Evolutionary conservation across 2,113 vertebrate genomes (phyloP).

Genomic region (Okapia johnstoni): DNA sequence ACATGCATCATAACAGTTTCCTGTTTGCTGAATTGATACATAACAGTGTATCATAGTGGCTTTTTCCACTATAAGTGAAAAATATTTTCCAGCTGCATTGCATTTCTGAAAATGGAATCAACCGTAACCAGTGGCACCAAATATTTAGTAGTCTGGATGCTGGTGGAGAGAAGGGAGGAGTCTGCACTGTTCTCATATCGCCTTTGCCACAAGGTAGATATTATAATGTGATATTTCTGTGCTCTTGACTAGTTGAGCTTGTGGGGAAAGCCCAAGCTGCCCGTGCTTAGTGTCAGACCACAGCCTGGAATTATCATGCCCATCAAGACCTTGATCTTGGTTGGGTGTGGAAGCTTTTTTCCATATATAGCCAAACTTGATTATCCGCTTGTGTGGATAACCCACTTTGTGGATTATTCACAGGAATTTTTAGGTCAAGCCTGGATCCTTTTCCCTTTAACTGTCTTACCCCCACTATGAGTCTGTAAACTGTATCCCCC

Average conservation of each 20-base stretch:
- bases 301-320: background rate
- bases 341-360: background rate
- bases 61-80: slow-evolving; percentile 49
- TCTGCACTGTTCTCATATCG: background rate
- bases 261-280: background rate
- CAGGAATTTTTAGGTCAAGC: background rate
- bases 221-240: slow-evolving; percentile 46
- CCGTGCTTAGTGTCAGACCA: background rate
- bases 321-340: background rate
- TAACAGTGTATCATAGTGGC: background rate
- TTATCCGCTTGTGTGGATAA: slow-evolving; percentile 38
- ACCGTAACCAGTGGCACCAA: slow-evolving; percentile 64
- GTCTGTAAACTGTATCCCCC: background rate
- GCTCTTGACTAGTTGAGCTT: background rate
- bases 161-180: slow-evolving; percentile 34
- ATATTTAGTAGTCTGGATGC: slow-evolving; percentile 58
- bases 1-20: slow-evolving; percentile 37
- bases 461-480: background rate
- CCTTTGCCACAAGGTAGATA: slow-evolving; percentile 24
- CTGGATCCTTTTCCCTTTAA: background rate
- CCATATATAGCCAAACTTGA: background rate
- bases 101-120: slow-evolving; percentile 66
- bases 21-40: slow-evolving; percentile 22
- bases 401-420: slow-evolving; percentile 40
- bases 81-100: slow-evolving; percentile 47